These are phyloP conservation scores for Pogonocichla stellata DNA, from an alignment of 2,113 vertebrate genomes.

Conservation along the genomic window DNA sequence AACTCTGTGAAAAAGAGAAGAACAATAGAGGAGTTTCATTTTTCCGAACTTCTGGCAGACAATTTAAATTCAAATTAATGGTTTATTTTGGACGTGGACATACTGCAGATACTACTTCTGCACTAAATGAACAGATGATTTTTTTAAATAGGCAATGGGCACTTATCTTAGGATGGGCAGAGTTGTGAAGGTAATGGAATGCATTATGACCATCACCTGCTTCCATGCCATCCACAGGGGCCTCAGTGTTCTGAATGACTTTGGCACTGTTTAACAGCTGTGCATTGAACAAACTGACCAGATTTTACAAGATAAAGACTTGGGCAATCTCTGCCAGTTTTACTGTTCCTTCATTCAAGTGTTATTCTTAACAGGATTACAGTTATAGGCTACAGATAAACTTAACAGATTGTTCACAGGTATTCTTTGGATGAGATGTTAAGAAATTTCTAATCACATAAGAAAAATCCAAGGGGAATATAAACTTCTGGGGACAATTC, in stretches of 20 bases:
- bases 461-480: neutral
- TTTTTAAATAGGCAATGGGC: neutral
- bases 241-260: neutral
- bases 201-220: neutral
- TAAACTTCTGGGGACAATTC: neutral
- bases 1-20: constrained; percentile 79
- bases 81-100: neutral
- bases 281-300: neutral
- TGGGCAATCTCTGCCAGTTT: neutral
- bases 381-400: neutral
- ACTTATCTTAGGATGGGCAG: neutral
- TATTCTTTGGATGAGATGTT: neutral
- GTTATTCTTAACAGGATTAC: neutral
- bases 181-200: neutral
- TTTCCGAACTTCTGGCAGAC: neutral
- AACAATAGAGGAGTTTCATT: neutral
- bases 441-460: neutral
- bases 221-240: neutral
- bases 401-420: neutral
- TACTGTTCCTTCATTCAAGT: neutral
- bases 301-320: neutral
- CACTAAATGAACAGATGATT: neutral
- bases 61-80: neutral
- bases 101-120: neutral
- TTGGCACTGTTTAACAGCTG: neutral